A percentile compares a stretch with the other conserved stretches of the same genome.
Conservation (phyloP, 2,888 invertebrate species). For the Apeira syringaria region DNA sequence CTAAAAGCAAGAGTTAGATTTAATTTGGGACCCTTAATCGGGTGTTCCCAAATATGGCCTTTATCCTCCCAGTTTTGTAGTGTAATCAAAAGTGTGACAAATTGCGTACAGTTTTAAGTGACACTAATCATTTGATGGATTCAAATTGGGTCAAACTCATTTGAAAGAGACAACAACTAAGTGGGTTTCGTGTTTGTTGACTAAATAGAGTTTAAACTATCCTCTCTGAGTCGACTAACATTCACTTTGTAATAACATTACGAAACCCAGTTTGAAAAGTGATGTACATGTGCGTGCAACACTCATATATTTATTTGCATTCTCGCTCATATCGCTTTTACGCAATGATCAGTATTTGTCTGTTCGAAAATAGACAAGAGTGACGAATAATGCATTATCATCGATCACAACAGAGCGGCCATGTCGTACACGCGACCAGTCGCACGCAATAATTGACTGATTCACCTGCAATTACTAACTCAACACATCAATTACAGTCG, state of each 20-base stretch:
- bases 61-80: not conserved
- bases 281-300: conserved; percentile 1
- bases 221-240: conserved; percentile 5
- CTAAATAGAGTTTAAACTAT: conserved; percentile 2
- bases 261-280: conserved; percentile 3
- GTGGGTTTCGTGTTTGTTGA: conserved; percentile 1
- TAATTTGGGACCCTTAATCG: not conserved
- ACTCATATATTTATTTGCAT: conserved; percentile 18
- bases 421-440: conserved; percentile 13
- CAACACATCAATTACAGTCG: not conserved
- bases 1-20: not conserved
- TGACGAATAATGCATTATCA: conserved; percentile 33
- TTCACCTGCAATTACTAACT: conserved; percentile 14
- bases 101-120: conserved; percentile 6
- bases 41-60: not conserved
- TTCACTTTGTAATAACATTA: conserved; percentile 9
- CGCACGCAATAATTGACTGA: conserved; percentile 27
- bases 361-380: conserved; percentile 29
- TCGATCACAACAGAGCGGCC: conserved; percentile 29
- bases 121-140: conserved; percentile 6
- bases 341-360: conserved; percentile 23
- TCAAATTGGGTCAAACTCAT: conserved; percentile 8
- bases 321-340: conserved; percentile 17
- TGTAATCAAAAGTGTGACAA: conserved; percentile 3
- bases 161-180: not conserved